Conservation (phyloP, 2,113 vertebrate genomes). For the Oenanthe melanoleuca region DNA sequence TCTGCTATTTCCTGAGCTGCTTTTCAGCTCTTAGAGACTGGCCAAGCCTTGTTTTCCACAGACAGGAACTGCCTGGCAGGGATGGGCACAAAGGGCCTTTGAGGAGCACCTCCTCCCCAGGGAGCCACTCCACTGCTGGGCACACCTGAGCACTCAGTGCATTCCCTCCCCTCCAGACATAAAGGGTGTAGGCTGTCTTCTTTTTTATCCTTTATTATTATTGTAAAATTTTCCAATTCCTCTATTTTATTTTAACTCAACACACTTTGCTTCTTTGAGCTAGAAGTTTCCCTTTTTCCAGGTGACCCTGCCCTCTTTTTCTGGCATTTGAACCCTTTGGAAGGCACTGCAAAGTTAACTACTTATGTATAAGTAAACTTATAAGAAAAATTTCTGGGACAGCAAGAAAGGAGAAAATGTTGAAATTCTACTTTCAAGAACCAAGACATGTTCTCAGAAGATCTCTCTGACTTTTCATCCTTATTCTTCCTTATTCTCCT, state of each 20-base stretch:
- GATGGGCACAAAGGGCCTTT: conserved; percentile 69
- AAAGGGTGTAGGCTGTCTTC: neutral
- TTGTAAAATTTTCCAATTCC: conserved; percentile 1
- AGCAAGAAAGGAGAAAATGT: neutral
- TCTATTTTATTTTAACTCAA: conserved; percentile 21
- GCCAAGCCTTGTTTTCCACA: conserved; percentile 36
- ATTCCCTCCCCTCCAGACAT: neutral
- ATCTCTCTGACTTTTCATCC: neutral
- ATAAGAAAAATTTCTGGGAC: neutral
- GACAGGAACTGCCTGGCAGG: conserved; percentile 32
- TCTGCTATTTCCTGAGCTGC: conserved; percentile 52
- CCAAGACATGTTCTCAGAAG: neutral
- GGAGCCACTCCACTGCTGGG: neutral
- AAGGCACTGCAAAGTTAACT: conserved; percentile 1
- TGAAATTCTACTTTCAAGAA: neutral
- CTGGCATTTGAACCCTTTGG: neutral
- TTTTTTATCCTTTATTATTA: neutral
- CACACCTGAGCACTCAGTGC: neutral
- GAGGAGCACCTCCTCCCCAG: conserved; percentile 40
- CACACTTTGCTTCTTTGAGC: neutral
- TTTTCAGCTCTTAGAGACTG: conserved; percentile 18
- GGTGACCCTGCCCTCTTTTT: conserved; percentile 12
- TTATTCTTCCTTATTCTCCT: neutral
- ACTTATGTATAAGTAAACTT: neutral
- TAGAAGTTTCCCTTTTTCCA: conserved; percentile 31